Conservation (phyloP, 2,888 invertebrate species). For the Protodeltote pygarga region DNA sequence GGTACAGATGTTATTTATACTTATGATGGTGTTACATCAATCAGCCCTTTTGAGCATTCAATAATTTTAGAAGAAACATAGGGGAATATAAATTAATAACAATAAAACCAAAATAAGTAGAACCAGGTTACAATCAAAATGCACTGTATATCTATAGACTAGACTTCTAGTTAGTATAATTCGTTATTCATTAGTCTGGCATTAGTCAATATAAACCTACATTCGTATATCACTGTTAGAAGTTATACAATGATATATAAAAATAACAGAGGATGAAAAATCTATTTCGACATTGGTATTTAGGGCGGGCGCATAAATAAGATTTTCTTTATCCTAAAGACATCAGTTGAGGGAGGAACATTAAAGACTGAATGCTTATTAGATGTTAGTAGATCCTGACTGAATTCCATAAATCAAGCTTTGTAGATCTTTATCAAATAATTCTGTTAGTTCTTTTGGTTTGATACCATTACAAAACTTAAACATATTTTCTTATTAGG, state of each 20-base stretch:
- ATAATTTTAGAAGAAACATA: no score
- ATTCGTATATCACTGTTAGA: constrained; percentile 16
- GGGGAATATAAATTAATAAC: no score
- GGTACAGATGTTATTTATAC: no score
- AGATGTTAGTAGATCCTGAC: no score
- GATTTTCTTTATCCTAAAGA: constrained; percentile 50
- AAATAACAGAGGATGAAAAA: constrained; percentile 48
- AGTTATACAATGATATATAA: constrained; percentile 21
- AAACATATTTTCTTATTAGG: no score
- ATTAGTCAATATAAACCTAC: constrained; percentile 13
- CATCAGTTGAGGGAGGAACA: constrained; percentile 36
- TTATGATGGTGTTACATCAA: no score
- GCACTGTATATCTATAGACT: no score
- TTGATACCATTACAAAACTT: no score
- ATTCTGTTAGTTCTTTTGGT: background rate
- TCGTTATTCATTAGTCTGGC: background rate
- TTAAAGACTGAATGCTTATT: constrained; percentile 5
- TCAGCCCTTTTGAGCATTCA: no score
- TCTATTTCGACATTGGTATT: constrained; percentile 62
- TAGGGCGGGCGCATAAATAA: constrained; percentile 63
- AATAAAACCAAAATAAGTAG: no score
- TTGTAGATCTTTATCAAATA: constrained; percentile 13
- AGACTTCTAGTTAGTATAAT: no score
- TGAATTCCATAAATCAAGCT: background rate
- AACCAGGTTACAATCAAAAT: no score